These are phyloP conservation scores for Apis mellifera DNA, from an alignment of 1,140 invertebrate genomes.

Conservation along the genomic window Amel_HAv3.1 CM009932.2:8428001-8428500, in stretches of 20 bases:
- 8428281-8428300: neutral
- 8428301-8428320: too few species aligned
- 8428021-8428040: neutral
- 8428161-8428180: too few species aligned
- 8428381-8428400: constrained; percentile 59
- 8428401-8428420: constrained; percentile 62
- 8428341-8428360: neutral
- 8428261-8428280: neutral
- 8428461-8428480: constrained; percentile 31
- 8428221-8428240: too few species aligned
- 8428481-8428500: neutral
- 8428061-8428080: too few species aligned
- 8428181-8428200: too few species aligned
- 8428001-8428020: neutral
- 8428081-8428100: neutral
- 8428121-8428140: neutral
- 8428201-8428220: too few species aligned
- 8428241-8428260: too few species aligned
- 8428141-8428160: too few species aligned
- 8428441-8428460: constrained; percentile 46
- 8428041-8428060: neutral
- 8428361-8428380: constrained; percentile 34
- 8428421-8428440: constrained; percentile 64
- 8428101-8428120: neutral
- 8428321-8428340: neutral